Base-by-base conservation (phyloP, 1,140 invertebrate species). In the Stegodyphus mimosarum region DNA sequence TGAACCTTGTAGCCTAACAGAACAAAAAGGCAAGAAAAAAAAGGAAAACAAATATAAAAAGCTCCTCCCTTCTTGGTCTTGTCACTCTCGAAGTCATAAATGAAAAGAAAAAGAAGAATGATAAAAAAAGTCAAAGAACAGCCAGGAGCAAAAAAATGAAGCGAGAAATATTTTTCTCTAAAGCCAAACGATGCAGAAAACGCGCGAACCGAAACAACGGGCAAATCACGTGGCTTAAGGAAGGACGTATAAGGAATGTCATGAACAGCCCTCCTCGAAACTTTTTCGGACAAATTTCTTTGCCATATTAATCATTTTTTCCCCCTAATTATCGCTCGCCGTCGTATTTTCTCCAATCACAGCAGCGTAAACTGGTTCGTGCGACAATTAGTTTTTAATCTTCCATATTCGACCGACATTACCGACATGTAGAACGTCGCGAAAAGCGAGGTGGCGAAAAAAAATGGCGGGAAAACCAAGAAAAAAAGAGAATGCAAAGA, bases 341-440 rank as follows among this genome's bases (percentile, higher is more conserved):
- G 49, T 71, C 60, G 73, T 83, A 74, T 84, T 84, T 76, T 84
- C 81, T 84, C 81, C 81, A 84, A 84, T 84, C 81, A 84, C 81
- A 60, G 81, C 73, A 51, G 81, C 81, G 73, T 84, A 84, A 84
- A 84, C 81, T 17, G 72, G 81, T 84, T 84, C 81, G 81, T 75
- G 81, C 81, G 81, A 84, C 81, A 84, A 84, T 84, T 84, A 84
- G 81, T 84, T 84, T 84, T 84, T 84, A 84, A 84, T 84, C 81
- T 84, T 84, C 81, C 73, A 84, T 84, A 75, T 84, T 84, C 81
- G 73, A 84, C 81, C 81, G 81, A 83, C 79, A 81, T 81, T 64
- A 81, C 81, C 81, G 18, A 83, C 71, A 79, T 48, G 64, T 18
- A 52, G 18, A 63, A 53, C n/a, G 66, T 70, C 50, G 60, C 15